Conservation (phyloP, 2,113 vertebrate genomes). For the Charina bottae region DNA sequence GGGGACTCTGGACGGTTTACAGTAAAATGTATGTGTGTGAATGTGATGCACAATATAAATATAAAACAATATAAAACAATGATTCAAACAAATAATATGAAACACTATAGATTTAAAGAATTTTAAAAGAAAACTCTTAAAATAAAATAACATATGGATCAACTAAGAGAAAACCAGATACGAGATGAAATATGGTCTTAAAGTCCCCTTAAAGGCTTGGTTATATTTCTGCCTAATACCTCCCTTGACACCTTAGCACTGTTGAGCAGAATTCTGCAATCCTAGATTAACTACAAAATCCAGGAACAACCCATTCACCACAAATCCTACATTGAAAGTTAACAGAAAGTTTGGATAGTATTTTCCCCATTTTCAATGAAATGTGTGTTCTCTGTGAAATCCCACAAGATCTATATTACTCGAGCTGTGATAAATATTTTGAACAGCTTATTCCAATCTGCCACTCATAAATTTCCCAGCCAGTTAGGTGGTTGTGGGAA, state of each 20-base stretch:
- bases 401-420: neutral
- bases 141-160: neutral
- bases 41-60: neutral
- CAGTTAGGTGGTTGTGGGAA: neutral
- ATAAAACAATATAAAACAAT: neutral
- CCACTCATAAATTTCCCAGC: neutral
- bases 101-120: neutral
- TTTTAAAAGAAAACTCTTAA: neutral
- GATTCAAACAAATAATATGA: neutral
- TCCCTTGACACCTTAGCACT: neutral
- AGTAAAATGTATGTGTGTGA: too few relatives aligned
- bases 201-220: neutral
- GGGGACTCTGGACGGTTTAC: too few relatives aligned
- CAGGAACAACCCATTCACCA: neutral
- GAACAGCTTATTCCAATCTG: neutral
- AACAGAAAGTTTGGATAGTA: neutral
- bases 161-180: neutral
- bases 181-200: neutral
- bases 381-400: neutral
- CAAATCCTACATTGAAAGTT: neutral
- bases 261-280: neutral
- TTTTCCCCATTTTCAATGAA: neutral
- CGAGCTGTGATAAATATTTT: slow-evolving; percentile 7
- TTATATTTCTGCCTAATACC: neutral
- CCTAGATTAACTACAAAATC: neutral